phyloP scores from a whole-genome alignment of 1,140 invertebrate species.

The Rhopalosiphum maidis region DNA sequence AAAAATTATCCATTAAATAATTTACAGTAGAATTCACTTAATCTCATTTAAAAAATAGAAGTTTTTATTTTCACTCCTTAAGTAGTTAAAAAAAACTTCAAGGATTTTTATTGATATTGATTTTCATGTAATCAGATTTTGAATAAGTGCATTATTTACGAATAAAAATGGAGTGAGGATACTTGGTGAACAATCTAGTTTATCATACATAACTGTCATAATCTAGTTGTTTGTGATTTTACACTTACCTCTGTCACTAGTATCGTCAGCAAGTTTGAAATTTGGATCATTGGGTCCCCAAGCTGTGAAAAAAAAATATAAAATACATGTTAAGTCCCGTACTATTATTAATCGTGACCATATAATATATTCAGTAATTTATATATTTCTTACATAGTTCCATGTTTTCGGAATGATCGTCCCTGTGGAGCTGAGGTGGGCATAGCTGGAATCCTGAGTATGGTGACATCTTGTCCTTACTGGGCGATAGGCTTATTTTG shows the following conservation, averaged over 20 bases:
- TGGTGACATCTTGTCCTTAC: slow-evolving; percentile 60
- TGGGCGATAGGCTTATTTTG: slow-evolving; percentile 60
- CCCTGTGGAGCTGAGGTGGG: slow-evolving; percentile 59
- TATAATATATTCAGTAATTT: background rate
- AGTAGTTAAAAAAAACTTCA: too few species aligned
- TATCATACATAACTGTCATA: too few species aligned
- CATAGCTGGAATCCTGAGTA: slow-evolving; percentile 60
- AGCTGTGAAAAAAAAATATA: slow-evolving; percentile 66
- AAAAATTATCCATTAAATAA: too few species aligned
- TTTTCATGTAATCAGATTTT: too few species aligned
- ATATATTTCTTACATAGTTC: slow-evolving; percentile 66
- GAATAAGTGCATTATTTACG: too few species aligned
- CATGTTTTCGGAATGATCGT: slow-evolving; percentile 63
- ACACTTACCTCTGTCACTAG: slow-evolving; percentile 70
- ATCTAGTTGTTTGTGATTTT: background rate
- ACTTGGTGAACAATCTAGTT: too few species aligned
- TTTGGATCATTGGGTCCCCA: slow-evolving; percentile 70
- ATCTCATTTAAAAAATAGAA: too few species aligned
- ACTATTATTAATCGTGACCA: background rate
- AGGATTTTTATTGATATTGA: too few species aligned
- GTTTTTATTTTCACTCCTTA: too few species aligned
- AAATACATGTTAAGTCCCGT: background rate
- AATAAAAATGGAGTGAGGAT: too few species aligned
- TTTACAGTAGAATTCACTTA: too few species aligned
- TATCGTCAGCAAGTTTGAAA: slow-evolving; percentile 74